Base-by-base conservation (phyloP, 2,797 vertebrate species). In the Protosalanx chinensis region DNA sequence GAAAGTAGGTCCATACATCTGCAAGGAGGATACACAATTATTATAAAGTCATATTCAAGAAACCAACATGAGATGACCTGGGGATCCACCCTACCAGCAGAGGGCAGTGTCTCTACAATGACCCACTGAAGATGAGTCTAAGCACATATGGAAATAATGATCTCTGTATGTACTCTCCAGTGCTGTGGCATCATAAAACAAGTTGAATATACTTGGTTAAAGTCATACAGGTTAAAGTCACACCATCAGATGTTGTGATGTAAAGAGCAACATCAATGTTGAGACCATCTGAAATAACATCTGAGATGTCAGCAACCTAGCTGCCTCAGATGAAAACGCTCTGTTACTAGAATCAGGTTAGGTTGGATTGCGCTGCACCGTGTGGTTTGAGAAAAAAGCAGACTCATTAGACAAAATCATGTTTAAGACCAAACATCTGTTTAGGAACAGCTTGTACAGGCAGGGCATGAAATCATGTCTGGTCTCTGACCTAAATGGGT, bases 1-100 rank as follows among this genome's bases (percentile, higher is more conserved):
- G 95, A 75, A 99, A 89, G 77, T 95, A 89, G 16, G 85, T 73
- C 98, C 98, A 99, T 79, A 96, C 91, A 18, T 82, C 97, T 99
- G 88, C 63, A 51, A 64, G 5, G 61, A 27, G 74, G 68, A 72
- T 73, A 1, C 20, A 63, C 10, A 79, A 29, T 71, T 61, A 18
- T 3, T n/a, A 41, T 41, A 59, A 46, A 46, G 8, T 46, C 10
- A 46, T 37, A 33, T 27, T 49, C 7, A 27, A 46, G 30, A 12
- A 29, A 29, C 18, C 51, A 56, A n/a, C 51, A 56, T 56, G 51
- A 56, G 18, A n/a, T 16, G 16, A 12, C 2, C 41, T 64, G 20
- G 6, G n/a, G 10, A 1, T 23, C 20, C 16, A 67, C 16, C 23
- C 0, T 32, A 32, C 81, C 88, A 87, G 75, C n/a, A 84, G 88